Conservation (phyloP, 2,113 vertebrate genomes). For the Ochotona princeps region DNA sequence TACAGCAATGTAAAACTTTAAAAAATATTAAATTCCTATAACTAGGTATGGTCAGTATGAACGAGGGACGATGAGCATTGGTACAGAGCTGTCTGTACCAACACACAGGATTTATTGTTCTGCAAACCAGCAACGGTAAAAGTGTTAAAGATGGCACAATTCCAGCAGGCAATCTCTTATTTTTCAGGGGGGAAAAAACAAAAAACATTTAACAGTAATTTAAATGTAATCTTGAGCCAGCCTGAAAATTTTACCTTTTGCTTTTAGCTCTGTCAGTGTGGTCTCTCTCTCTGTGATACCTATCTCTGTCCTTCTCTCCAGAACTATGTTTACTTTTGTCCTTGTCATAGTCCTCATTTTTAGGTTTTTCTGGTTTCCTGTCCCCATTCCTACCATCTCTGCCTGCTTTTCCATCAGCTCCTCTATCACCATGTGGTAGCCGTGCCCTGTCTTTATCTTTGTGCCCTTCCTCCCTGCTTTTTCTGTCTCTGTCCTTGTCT, state of each 20-base stretch:
- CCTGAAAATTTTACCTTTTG: conserved; percentile 88
- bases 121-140: conserved; percentile 85
- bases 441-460: conserved; percentile 88
- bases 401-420: conserved; percentile 84
- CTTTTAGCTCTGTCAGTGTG: conserved; percentile 90
- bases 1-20: conserved; percentile 88
- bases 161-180: conserved; percentile 83
- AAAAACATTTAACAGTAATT: conserved; percentile 74
- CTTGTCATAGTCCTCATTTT: conserved; percentile 91
- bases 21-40: conserved; percentile 87
- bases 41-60: conserved; percentile 83
- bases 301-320: conserved; percentile 89
- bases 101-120: conserved; percentile 80
- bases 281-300: conserved; percentile 91
- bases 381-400: conserved; percentile 87
- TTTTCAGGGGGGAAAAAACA: conserved; percentile 24
- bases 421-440: conserved; percentile 84
- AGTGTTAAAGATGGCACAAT: conserved; percentile 85
- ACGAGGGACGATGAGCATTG: conserved; percentile 83
- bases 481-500: conserved; percentile 88
- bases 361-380: conserved; percentile 90
- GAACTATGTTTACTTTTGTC: conserved; percentile 88
- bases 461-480: conserved; percentile 87
- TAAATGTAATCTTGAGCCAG: conserved; percentile 78
- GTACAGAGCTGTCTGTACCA: conserved; percentile 77